Evolutionary conservation across 2,797 vertebrate genomes (phyloP), one percentile per base, ranked within the genome.

Genomic region (Coracias cyanogaster): DNA sequence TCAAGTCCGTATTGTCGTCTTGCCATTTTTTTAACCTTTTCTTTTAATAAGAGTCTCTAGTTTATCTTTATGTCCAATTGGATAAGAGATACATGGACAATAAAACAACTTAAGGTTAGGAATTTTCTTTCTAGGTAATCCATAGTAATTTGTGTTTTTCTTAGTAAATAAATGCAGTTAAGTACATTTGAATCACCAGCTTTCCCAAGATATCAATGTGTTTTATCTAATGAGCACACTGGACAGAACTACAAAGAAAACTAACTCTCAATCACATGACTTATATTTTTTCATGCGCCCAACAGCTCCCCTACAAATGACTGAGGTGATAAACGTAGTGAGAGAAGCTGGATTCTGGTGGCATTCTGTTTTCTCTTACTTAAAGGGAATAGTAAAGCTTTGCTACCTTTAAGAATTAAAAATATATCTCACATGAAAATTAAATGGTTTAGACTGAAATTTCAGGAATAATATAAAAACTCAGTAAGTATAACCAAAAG

Each of bases 171-270:
- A 71, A 66, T 28, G 54, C 2, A 83, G 17, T 15, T 31, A 67
- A 79, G n/a, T 45, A 41, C 28, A 82, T 43, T 14, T 69, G 37
- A 33, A 70, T 57, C 0, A 0, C 46, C 37, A 76, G 3, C 1
- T 37, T 62, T 66, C 52, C 39, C 17, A 87, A 58, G 10, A 29
- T 18, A 54, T 3, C 55, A 64, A 14, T 0, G 0, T 64, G 17
- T 9, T 78, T 73, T 72, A 60, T 41, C 54, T 85, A 91, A 78
- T 31, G 26, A 84, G 26, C 37, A 78, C 16, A 57, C 14, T 35
- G 31, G 33, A 52, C 25, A 71, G 35, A 62, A 77, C 20, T 39
- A 66, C 8, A 25, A 48, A 71, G 39, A 60, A 33, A 43, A 71
- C 19, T 24, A 39, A 48, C 39, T 62, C 28, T 9, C 11, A 78